Percentiles rank a stretch among this genome's conserved stretches.
Conservation (phyloP, 2,888 invertebrate genomes). For the Clostera curtula region DNA sequence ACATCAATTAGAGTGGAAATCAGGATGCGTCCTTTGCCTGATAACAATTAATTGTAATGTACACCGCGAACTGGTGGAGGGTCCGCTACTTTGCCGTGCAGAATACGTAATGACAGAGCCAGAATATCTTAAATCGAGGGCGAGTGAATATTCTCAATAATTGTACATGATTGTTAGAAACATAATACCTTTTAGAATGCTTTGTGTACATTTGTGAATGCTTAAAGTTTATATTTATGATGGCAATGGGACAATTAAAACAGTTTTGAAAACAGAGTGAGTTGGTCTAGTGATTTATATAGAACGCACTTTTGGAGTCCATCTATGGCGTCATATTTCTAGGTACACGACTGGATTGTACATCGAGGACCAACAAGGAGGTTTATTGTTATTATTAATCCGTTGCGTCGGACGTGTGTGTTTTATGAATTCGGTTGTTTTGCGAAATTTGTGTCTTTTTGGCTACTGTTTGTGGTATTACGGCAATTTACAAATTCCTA, state of each 20-base stretch:
- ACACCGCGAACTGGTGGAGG: slow-evolving; percentile 40
- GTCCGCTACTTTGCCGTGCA: slow-evolving; percentile 35
- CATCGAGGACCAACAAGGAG: slow-evolving; percentile 6
- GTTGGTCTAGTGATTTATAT: slow-evolving; percentile 35
- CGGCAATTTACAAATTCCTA: slow-evolving; percentile 4
- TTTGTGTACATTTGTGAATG: no score
- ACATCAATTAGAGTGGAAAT: slow-evolving; percentile 39
- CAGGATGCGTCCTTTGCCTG: slow-evolving; percentile 31
- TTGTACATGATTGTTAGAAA: no score
- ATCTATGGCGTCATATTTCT: slow-evolving; percentile 22
- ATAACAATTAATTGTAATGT: slow-evolving; percentile 49
- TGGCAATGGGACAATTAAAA: no score
- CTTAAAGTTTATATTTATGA: no score
- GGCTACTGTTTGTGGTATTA: slow-evolving; percentile 1
- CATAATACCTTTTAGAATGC: no score
- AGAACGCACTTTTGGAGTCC: slow-evolving; percentile 19
- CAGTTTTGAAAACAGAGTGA: no score
- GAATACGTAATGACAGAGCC: slow-evolving; percentile 36
- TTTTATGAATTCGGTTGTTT: slow-evolving; percentile 1
- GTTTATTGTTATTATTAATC: slow-evolving; percentile 12
- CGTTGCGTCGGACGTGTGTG: slow-evolving; percentile 5
- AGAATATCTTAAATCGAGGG: slow-evolving; percentile 8
- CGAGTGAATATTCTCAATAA: no score
- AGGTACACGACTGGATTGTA: slow-evolving; percentile 15
- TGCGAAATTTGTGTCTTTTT: background rate